Conservation (phyloP, 2,113 vertebrate genomes). For the Gorsachius goisagi region DNA sequence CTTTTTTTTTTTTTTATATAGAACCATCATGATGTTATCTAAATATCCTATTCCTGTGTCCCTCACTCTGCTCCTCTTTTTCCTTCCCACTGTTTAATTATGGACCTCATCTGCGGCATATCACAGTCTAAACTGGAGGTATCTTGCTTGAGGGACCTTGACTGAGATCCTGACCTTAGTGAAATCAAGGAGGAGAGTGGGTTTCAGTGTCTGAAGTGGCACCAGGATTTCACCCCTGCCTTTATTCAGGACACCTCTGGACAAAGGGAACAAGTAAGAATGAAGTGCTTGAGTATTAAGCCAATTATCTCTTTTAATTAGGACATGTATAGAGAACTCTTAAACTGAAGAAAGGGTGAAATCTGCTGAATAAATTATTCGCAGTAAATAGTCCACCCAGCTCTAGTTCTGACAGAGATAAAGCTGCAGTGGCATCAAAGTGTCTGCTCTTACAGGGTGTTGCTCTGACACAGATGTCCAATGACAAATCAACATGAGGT, state of each 20-base stretch:
- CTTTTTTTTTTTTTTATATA: neutral
- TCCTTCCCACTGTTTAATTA: neutral
- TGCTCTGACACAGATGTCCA: slow-evolving; percentile 59
- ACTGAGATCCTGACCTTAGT: slow-evolving; percentile 14
- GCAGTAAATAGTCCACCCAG: neutral
- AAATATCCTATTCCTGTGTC: neutral
- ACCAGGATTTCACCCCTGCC: neutral
- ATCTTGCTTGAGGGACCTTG: slow-evolving; percentile 22
- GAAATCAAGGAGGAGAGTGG: neutral
- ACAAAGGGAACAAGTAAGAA: slow-evolving; percentile 23
- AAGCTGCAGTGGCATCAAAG: slow-evolving; percentile 51
- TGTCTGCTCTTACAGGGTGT: slow-evolving; percentile 7
- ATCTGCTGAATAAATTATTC: slow-evolving; percentile 50
- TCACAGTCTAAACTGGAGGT: neutral
- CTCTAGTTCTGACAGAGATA: neutral
- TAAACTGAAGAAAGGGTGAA: slow-evolving; percentile 29
- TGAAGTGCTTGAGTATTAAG: slow-evolving; percentile 45
- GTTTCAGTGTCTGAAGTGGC: slow-evolving; percentile 27
- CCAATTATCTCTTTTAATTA: slow-evolving; percentile 58
- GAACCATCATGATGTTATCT: neutral
- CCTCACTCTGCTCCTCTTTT: neutral
- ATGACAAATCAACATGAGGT: slow-evolving; percentile 50
- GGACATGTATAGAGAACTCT: slow-evolving; percentile 7
- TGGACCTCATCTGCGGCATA: neutral
- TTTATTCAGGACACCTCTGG: slow-evolving; percentile 2